Percentiles rank a stretch among this genome's conserved stretches.
These are phyloP conservation scores for Sebastes ruberrimus DNA, from an alignment of 2,797 vertebrate genomes.

Conservation along the genomic window DNA sequence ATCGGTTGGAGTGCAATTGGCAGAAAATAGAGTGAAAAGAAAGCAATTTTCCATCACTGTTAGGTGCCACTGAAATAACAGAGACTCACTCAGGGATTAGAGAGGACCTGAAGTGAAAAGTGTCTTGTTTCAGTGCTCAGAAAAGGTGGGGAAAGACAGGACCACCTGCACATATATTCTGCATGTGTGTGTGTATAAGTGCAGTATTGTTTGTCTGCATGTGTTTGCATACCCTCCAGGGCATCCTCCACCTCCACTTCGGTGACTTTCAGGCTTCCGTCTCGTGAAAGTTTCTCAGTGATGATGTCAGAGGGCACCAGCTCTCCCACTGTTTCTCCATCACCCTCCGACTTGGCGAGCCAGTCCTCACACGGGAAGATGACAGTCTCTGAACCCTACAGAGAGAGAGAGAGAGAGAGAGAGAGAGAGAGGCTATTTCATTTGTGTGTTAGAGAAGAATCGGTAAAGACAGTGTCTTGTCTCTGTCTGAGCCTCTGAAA, in stretches of 20 bases:
- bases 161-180: neutral
- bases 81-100: neutral
- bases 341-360: constrained; percentile 95
- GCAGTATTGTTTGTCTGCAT: neutral
- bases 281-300: constrained; percentile 91
- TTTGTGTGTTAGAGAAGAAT: neutral
- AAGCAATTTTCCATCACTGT: constrained; percentile 7
- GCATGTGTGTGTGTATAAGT: neutral
- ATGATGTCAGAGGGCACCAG: constrained; percentile 95
- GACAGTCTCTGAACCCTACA: constrained; percentile 92
- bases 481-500: neutral
- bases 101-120: neutral
- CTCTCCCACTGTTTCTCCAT: constrained; percentile 92
- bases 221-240: constrained; percentile 88
- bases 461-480: neutral
- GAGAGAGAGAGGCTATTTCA: neutral
- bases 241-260: constrained; percentile 94
- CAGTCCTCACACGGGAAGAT: constrained; percentile 95
- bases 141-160: neutral
- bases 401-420: neutral
- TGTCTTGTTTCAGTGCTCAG: neutral
- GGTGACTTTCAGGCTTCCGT: constrained; percentile 91
- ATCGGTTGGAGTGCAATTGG: neutral
- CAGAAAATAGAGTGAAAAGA: constrained; percentile 15
- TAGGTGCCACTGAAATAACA: constrained; percentile 21